These are phyloP conservation scores for Geophilus truncorum DNA, from an alignment of 2,888 invertebrate species.

Conservation along the genomic window DNA sequence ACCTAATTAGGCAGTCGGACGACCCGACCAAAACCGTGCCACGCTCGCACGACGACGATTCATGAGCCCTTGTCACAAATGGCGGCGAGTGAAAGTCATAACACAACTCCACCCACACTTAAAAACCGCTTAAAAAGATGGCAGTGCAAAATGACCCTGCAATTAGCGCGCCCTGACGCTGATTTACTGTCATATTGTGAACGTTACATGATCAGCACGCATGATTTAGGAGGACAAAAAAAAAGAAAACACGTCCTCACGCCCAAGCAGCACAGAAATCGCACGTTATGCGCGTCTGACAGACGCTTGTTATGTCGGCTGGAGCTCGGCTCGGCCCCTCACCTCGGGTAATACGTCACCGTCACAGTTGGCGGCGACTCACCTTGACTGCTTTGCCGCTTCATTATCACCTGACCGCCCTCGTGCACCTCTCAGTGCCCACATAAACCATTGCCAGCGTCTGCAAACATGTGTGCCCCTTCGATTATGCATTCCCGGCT, in stretches of 20 bases:
- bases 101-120: not conserved
- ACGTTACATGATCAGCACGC: not conserved
- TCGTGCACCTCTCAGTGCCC: not conserved
- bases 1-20: not conserved
- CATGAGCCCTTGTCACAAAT: not conserved
- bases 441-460: not conserved
- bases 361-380: slow-evolving; percentile 3
- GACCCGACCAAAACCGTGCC: not conserved
- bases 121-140: slow-evolving; percentile 2
- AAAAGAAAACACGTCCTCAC: not conserved
- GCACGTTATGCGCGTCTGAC: not conserved
- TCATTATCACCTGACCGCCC: slow-evolving; percentile 27
- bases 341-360: slow-evolving; percentile 16
- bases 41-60: not conserved
- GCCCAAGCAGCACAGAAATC: not conserved
- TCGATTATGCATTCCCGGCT: not conserved
- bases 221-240: not conserved
- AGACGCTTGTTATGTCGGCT: slow-evolving; percentile 10
- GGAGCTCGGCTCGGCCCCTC: not conserved
- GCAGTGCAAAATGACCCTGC: not conserved
- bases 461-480: not conserved
- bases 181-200: slow-evolving; percentile 10
- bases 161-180: not conserved
- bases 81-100: not conserved
- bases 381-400: slow-evolving; percentile 1